A percentile compares a stretch with the other conserved stretches of the same genome.
Conservation (phyloP, 37 sponge, comb jelly and placozoan genomes). For the Aplysina aerophoba region DNA sequence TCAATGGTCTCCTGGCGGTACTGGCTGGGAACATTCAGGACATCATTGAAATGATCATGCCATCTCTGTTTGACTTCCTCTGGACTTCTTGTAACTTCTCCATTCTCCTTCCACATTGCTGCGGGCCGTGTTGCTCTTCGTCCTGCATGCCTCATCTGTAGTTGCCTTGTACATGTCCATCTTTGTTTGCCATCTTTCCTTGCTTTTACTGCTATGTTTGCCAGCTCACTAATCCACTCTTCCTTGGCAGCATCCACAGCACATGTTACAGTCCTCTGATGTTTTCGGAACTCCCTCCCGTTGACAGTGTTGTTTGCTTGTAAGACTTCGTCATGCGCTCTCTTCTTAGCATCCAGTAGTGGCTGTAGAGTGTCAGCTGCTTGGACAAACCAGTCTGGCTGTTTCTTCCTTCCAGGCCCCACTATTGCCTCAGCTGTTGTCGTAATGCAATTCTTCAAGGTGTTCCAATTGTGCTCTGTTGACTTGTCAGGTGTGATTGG, state of each 20-base stretch:
- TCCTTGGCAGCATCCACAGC: too few relatives aligned
- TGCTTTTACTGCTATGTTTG: conserved; percentile 30
- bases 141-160: conserved; percentile 37
- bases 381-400: conserved; percentile 44
- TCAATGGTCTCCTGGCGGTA: too few relatives aligned
- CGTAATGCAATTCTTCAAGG: conserved; percentile 1
- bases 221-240: conserved; percentile 8
- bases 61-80: too few relatives aligned
- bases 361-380: neutral
- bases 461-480: conserved; percentile 14
- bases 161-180: too few relatives aligned
- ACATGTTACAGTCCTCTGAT: too few relatives aligned
- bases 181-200: conserved; percentile 35
- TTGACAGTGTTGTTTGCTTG: neutral
- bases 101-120: too few relatives aligned
- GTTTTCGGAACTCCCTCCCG: conserved; percentile 15
- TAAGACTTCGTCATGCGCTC: neutral
- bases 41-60: too few relatives aligned
- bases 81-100: too few relatives aligned
- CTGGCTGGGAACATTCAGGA: too few relatives aligned
- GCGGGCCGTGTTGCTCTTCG: neutral
- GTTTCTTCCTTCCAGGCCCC: conserved; percentile 31
- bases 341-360: conserved; percentile 31
- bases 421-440: conserved; percentile 19
- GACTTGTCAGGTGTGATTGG: too few relatives aligned